Base-by-base conservation (phyloP, 2,797 vertebrate species). In the Amniataba percoides region DNA sequence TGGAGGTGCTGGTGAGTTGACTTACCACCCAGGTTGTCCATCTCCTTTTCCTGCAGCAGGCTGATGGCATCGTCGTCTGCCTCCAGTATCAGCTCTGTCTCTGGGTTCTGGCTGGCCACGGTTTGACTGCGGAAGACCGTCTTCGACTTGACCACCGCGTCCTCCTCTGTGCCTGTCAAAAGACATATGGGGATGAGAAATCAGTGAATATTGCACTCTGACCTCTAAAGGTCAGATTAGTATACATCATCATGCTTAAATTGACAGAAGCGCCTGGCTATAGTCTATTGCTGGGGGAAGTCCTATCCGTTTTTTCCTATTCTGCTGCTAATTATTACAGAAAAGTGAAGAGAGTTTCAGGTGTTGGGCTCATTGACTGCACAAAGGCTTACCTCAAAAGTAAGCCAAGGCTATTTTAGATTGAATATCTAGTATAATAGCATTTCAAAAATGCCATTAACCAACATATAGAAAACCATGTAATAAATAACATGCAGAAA, bases 41-140 rank as follows among this genome's bases (percentile, higher is more conserved):
- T 96, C 89, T 99, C 98, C 74, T 99, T 99, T 89, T 99, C 98
- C 86, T 99, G 98, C 51, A 99, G 95, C 66, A 99, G 94, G 83
- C 97, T 98, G 89, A 96, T 96, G 1, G 96, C 94, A 67, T 99
- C 98, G 4, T 99, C 98, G 2, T 99, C 98, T 55, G 96, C 97
- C 85, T 99, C 98, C 78, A 99, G 92, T 93, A 97, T 94, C 66
- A 99, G 94, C 66, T 99, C 98, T 0, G 96, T 94, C 92, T 99
- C 98, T 0, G 96, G 93, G 87, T 94, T 97, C 90, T 97, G 98
- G 92, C 91, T 97, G 76, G 95, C 93, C 39, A 95, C 89, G 2
- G 95, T 92, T 83, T 97, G 97, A 89, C 95, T 96, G 63, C 96
- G 94, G 89, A 97, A 96, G 59, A 94, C 92, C 85, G 96, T 97